Evolutionary conservation across 2,888 invertebrate genomes (phyloP).

Genomic region (Hesperia comma): DNA sequence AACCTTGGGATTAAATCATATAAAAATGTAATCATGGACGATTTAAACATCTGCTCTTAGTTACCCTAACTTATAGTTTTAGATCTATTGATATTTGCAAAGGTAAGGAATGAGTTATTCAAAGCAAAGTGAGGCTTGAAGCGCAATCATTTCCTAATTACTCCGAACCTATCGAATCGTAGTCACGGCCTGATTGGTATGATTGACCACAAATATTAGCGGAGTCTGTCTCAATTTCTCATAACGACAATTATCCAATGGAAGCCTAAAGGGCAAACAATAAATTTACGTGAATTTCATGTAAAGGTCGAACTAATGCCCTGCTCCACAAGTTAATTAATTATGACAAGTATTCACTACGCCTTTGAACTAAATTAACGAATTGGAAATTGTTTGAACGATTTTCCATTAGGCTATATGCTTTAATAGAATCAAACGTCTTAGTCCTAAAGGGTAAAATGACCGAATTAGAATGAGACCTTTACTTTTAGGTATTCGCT

Average conservation of each 20-base stretch:
- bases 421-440: no score
- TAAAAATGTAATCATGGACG: no score
- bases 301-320: conserved; percentile 2
- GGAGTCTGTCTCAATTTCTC: neutral
- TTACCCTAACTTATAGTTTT: no score
- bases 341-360: conserved; percentile 5
- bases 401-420: neutral
- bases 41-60: no score
- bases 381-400: neutral
- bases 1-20: no score
- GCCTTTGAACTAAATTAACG: neutral
- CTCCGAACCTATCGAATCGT: neutral
- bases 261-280: neutral
- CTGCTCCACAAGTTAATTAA: neutral
- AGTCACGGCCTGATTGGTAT: neutral
- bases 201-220: conserved; percentile 10
- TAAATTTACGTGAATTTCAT: neutral
- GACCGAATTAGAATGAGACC: no score
- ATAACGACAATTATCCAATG: neutral
- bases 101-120: no score
- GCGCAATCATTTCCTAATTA: no score
- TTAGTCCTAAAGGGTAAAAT: no score
- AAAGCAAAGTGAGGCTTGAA: no score
- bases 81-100: no score
- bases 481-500: no score